Conservation (phyloP, 1,140 invertebrate genomes). For the Pseudobourletiella spinata region DNA sequence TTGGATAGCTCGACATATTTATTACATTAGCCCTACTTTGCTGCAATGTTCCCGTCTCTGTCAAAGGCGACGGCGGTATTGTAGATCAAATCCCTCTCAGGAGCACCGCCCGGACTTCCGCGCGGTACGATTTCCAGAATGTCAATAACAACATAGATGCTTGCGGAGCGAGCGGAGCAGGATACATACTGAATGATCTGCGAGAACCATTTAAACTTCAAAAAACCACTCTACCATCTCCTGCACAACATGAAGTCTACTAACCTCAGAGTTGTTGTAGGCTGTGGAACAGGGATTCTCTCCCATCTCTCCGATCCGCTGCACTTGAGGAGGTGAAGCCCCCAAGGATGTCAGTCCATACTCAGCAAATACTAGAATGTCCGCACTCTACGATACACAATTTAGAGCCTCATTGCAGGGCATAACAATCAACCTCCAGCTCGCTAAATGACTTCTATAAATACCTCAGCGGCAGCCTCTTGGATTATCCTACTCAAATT, state of each 20-base stretch:
- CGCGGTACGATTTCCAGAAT: conserved; percentile 52
- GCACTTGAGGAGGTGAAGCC: conserved; percentile 17
- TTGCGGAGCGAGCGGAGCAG: conserved; percentile 47
- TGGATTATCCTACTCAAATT: conserved; percentile 23
- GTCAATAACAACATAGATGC: conserved; percentile 61
- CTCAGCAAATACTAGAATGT: conserved; percentile 80
- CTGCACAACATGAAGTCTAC: not conserved
- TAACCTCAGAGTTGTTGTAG: not conserved
- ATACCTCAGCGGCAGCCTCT: conserved; percentile 28
- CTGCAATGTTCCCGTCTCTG: conserved; percentile 49
- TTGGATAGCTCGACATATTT: not conserved
- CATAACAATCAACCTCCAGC: not conserved
- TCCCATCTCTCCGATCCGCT: conserved; percentile 19
- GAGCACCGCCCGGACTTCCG: conserved; percentile 36
- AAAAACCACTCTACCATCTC: not conserved
- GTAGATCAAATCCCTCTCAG: conserved; percentile 47
- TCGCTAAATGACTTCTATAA: too few relatives aligned
- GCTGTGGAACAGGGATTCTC: conserved; percentile 10
- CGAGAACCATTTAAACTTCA: not conserved
- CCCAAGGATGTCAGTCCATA: conserved; percentile 46
- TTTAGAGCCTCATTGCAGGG: not conserved
- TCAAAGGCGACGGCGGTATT: conserved; percentile 70
- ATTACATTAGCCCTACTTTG: conserved; percentile 38
- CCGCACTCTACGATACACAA: conserved; percentile 48
- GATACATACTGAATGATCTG: conserved; percentile 46